Evolutionary conservation across 1,140 invertebrate genomes (phyloP).

Genomic region (Drosophila santomea): DNA sequence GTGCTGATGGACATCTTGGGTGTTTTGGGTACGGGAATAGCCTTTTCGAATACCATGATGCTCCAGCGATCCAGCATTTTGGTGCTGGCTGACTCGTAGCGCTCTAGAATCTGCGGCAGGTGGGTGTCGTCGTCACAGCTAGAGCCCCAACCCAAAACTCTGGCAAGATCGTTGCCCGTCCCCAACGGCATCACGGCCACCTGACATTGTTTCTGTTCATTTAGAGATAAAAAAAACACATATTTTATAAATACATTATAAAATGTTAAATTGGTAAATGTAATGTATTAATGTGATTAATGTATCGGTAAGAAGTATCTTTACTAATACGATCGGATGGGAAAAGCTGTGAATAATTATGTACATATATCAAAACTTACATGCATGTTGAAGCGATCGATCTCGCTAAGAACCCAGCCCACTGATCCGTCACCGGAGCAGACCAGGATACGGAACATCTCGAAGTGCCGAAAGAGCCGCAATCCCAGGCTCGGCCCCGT

Average conservation of each 20-base stretch:
- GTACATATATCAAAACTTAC: slow-evolving; percentile 86
- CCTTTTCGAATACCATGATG: slow-evolving; percentile 95
- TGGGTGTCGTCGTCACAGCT: slow-evolving; percentile 98
- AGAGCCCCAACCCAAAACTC: slow-evolving; percentile 97
- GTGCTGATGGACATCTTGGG: slow-evolving; percentile 86
- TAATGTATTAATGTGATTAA: not conserved
- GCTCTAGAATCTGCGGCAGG: slow-evolving; percentile 95
- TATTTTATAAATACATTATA: not conserved
- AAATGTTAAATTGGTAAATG: too few relatives aligned
- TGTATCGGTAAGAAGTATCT: not conserved
- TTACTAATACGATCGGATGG: too few relatives aligned
- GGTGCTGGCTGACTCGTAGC: slow-evolving; percentile 96
- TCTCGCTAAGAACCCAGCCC: slow-evolving; percentile 97
- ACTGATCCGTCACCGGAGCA: slow-evolving; percentile 97
- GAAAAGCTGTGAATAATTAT: too few relatives aligned
- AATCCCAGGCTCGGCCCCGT: slow-evolving; percentile 94
- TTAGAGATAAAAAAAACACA: not conserved
- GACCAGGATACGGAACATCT: slow-evolving; percentile 95
- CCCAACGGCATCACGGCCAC: slow-evolving; percentile 96
- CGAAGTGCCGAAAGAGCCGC: slow-evolving; percentile 94
- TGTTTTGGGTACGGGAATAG: slow-evolving; percentile 87
- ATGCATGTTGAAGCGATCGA: slow-evolving; percentile 96
- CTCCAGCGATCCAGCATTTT: slow-evolving; percentile 98
- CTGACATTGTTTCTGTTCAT: slow-evolving; percentile 92
- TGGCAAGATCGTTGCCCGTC: slow-evolving; percentile 97